These are phyloP conservation scores for Pipistrellus pygmaeus DNA, from an alignment of 2,797 vertebrate genomes.

Conservation along the genomic window DNA sequence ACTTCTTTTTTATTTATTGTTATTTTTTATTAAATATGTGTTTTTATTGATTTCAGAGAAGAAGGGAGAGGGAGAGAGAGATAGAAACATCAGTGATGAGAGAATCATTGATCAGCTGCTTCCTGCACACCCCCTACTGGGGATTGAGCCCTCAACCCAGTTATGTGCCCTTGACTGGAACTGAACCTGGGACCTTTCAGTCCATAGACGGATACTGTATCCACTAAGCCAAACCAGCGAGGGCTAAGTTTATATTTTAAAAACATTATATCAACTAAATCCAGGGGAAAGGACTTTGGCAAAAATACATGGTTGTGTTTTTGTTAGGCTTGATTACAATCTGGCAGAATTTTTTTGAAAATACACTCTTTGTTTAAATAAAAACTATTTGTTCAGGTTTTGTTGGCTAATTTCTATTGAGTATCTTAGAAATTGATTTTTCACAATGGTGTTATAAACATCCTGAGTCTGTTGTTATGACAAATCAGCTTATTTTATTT, in stretches of 20 bases:
- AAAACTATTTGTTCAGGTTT: slow-evolving; percentile 55
- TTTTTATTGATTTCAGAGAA: too few species aligned
- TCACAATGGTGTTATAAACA: not conserved
- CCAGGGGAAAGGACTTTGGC: slow-evolving; percentile 12
- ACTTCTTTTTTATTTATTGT: not conserved
- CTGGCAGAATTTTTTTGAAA: slow-evolving; percentile 29
- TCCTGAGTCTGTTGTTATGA: slow-evolving; percentile 39
- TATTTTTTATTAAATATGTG: too few species aligned
- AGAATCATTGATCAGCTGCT: too few species aligned
- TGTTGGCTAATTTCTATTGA: slow-evolving; percentile 47
- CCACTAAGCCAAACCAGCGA: too few species aligned
- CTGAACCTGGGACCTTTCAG: too few species aligned
- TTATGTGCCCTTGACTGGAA: too few species aligned
- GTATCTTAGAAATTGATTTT: slow-evolving; percentile 45
- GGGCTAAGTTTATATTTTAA: slow-evolving; percentile 52
- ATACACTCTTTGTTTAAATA: slow-evolving; percentile 63
- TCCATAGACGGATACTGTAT: too few species aligned
- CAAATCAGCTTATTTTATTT: slow-evolving; percentile 52
- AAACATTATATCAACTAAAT: slow-evolving; percentile 51
- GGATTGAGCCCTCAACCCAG: too few species aligned
- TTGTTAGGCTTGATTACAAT: slow-evolving; percentile 50
- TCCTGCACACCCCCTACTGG: too few species aligned
- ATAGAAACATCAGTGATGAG: too few species aligned
- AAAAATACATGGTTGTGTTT: slow-evolving; percentile 50
- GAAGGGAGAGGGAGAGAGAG: too few species aligned